Evolutionary conservation across 1,140 invertebrate species (phyloP).

Genomic region (Saccostrea cuccullata): DNA sequence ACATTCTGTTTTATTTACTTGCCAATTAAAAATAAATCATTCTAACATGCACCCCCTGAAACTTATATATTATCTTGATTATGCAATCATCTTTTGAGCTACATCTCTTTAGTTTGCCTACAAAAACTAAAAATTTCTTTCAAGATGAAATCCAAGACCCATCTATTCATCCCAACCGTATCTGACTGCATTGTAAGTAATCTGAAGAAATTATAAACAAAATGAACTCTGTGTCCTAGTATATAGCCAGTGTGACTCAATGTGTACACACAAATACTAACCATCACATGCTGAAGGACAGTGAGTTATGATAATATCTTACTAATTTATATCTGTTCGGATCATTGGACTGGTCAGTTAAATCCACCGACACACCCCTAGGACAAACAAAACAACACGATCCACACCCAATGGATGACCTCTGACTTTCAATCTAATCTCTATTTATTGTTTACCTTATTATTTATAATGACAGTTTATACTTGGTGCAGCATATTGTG

Average conservation of each 20-base stretch:
- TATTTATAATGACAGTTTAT: background rate
- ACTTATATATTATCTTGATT: background rate
- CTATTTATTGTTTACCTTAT: background rate
- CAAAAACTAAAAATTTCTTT: background rate
- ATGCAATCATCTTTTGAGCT: background rate
- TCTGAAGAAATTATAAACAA: no score
- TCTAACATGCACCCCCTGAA: background rate
- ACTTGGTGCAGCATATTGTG: background rate
- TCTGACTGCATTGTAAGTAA: no score
- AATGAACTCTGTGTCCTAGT: no score
- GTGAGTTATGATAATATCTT: conserved; percentile 11
- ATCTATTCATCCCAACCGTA: no score
- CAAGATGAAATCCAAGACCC: background rate
- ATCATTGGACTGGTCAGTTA: conserved; percentile 21
- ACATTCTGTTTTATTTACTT: background rate
- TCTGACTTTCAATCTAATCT: background rate
- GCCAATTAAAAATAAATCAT: background rate
- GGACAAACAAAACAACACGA: conserved; percentile 10
- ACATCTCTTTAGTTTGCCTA: background rate
- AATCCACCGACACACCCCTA: conserved; percentile 26
- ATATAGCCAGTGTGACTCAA: background rate
- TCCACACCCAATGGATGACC: conserved; percentile 3
- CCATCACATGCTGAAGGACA: background rate
- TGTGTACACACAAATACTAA: background rate
- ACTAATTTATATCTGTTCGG: background rate